Evolutionary conservation across 64 coral and sea anemone species (phyloP), one percentile per base, ranked within the genome.

Genomic region (Hydrozoanthus tunicans): DNA sequence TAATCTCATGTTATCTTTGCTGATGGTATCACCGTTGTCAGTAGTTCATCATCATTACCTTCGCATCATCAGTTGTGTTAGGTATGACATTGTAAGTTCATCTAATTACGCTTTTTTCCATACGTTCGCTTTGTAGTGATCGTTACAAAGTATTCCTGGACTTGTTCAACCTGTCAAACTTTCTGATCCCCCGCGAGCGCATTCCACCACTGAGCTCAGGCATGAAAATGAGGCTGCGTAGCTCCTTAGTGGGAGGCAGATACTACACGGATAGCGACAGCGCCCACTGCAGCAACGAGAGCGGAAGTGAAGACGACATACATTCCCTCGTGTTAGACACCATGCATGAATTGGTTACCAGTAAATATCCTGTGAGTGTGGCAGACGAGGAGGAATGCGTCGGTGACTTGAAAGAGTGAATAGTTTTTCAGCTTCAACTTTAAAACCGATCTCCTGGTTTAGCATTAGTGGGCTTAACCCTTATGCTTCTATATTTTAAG

Each of bases 131-230:
- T 89, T 91, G 3, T 73, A 99, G 97, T 92, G 97, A 99, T 89
- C 94, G 94, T 27, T 99, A 99, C 85, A 99, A 99, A 71, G 92
- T 96, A 9, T 99, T 99, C 55, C 70, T 96, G 20, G 97, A 99
- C 74, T 73, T 99, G 78, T 96, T 92, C 85, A 91, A 99, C 78
- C 51, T 99, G 59, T 91, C 97, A 81, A 94, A 91, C 80, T 99
- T 85, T 86, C 92, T 99, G 13, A 94, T 99, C 67, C 97, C 97
- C 72, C 97, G 91, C 75, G 80, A 94, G 6, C 74, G 58, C 5
- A 99, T 99, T 13, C 97, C 97, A 11, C 90, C 62, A 53, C 90
- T 99, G 6, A 93, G 81, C 43, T 65, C 94, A 6, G 84, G 81
- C 61, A 99, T 99, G 97, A 99, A 99, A 70, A 77, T 68, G 24